Conservation (phyloP, 2,797 vertebrate genomes). For the Threskiornis aethiopicus region DNA sequence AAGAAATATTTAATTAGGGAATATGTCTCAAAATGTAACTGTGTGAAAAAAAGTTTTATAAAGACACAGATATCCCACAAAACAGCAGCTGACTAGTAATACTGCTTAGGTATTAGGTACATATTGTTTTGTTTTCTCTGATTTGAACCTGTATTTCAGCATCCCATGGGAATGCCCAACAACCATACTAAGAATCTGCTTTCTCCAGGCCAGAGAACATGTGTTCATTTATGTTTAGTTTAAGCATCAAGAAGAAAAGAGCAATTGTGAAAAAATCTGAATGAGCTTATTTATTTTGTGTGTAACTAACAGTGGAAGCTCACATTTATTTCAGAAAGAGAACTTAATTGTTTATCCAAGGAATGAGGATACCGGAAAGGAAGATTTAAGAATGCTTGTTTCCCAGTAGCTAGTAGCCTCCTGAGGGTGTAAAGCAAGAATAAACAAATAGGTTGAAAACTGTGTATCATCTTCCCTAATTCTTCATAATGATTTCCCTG, state of each 20-base stretch:
- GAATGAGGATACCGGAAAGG: rapidly evolving
- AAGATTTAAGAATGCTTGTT: neutral
- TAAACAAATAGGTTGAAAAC: neutral
- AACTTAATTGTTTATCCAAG: neutral
- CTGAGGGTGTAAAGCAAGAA: neutral
- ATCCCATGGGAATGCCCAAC: neutral
- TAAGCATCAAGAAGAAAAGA: neutral
- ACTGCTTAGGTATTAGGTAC: neutral
- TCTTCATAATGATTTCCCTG: neutral
- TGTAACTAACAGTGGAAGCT: neutral
- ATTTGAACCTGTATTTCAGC: neutral
- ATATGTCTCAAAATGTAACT: neutral
- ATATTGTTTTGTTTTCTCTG: neutral
- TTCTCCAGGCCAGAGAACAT: neutral
- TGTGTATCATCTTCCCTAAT: neutral
- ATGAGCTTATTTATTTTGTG: neutral
- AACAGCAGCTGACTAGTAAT: neutral
- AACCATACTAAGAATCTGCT: neutral
- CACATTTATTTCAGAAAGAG: neutral
- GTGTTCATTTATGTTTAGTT: neutral
- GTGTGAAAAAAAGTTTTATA: neutral
- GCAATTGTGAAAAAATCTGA: neutral
- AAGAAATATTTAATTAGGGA: neutral
- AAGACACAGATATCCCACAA: neutral
- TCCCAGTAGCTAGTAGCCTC: neutral